Evolutionary conservation across 2,797 vertebrate species (phyloP).

Genomic region (Notolepis coatsorum): DNA sequence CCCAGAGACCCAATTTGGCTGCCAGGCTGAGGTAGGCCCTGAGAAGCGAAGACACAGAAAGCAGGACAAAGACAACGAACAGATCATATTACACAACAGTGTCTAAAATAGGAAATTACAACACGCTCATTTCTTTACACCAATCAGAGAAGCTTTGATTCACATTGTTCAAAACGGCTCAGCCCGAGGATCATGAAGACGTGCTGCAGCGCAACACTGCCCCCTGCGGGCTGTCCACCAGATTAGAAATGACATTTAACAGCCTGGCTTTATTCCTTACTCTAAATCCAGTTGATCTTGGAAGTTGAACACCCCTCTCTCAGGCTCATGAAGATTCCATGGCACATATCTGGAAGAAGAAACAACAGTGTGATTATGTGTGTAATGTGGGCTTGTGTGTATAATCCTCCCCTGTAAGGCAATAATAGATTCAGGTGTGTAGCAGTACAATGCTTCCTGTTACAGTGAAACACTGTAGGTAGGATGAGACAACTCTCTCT

Average conservation of each 20-base stretch:
- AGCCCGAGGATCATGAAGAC: not conserved
- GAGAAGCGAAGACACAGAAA: conserved; percentile 27
- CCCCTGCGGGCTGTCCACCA: conserved; percentile 43
- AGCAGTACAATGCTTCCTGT: not conserved
- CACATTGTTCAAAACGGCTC: not conserved
- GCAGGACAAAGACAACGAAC: not conserved
- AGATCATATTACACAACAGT: not conserved
- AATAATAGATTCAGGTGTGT: too few relatives aligned
- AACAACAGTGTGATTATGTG: too few relatives aligned
- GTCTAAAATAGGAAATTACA: too few relatives aligned
- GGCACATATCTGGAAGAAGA: conserved; percentile 86
- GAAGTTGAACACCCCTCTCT: conserved; percentile 85
- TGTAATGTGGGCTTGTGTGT: too few relatives aligned
- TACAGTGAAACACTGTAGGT: too few relatives aligned
- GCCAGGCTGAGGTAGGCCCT: conserved; percentile 89
- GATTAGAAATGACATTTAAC: not conserved
- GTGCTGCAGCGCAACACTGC: conserved; percentile 46
- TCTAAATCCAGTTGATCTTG: conserved; percentile 50
- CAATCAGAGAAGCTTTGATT: too few relatives aligned
- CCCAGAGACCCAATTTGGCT: conserved; percentile 87
- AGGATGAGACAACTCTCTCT: too few relatives aligned
- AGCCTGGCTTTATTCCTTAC: conserved; percentile 40
- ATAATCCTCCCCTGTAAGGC: too few relatives aligned
- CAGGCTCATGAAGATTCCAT: conserved; percentile 92
- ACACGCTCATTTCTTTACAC: too few relatives aligned